phyloP scores from a whole-genome alignment of 2,113 vertebrate genomes.

The Saccopteryx leptura region DNA sequence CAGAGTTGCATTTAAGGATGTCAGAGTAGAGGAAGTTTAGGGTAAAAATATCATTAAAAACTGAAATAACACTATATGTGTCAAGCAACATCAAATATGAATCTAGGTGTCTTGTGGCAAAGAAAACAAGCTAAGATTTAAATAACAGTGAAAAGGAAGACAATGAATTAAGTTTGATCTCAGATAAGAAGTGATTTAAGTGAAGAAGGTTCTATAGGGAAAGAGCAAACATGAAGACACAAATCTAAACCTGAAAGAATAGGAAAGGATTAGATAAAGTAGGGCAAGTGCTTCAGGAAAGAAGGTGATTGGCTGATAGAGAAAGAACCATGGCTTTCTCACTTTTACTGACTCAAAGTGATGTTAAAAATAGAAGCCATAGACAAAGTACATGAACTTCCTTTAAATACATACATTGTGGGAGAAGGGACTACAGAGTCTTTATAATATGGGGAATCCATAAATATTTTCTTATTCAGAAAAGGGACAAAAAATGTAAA shows the following conservation, averaged over 20 bases:
- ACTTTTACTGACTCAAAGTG: neutral
- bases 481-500: neutral
- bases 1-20: neutral
- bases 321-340: constrained; percentile 11
- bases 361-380: neutral
- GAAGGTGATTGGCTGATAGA: neutral
- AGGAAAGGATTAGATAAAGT: neutral
- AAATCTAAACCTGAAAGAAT: neutral
- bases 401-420: neutral
- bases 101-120: neutral
- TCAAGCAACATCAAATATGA: constrained; percentile 35
- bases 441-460: neutral
- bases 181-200: constrained; percentile 15
- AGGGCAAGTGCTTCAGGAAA: neutral
- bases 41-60: constrained; percentile 48
- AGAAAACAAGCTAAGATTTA: constrained; percentile 4
- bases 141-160: constrained; percentile 1
- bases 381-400: neutral
- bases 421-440: neutral
- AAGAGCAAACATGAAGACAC: neutral
- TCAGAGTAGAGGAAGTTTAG: neutral
- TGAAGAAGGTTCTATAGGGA: neutral
- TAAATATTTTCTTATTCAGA: constrained; percentile 37
- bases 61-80: neutral
- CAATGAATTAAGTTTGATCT: constrained; percentile 30